phyloP scores from a whole-genome alignment of 2,888 invertebrate genomes.

The Cheilosia impressa region DNA sequence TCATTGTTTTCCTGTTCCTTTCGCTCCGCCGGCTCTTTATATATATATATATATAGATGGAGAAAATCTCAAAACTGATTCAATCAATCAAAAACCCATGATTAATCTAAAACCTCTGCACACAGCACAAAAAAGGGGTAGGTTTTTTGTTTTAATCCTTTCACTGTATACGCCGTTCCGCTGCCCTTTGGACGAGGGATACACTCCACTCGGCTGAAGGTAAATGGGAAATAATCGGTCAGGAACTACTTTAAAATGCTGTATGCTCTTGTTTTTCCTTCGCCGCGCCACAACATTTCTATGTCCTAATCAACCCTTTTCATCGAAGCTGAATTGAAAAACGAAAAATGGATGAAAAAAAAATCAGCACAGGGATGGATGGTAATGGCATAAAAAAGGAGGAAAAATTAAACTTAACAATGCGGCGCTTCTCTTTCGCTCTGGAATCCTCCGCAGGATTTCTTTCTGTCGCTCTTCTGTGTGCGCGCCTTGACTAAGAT shows the following conservation, averaged over 20 bases:
- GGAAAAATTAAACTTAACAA: constrained; percentile 63
- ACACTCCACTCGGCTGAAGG: constrained; percentile 27
- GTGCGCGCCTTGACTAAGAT: constrained; percentile 54
- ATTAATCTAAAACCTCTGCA: constrained; percentile 73
- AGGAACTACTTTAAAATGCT: constrained; percentile 70
- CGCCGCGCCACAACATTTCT: constrained; percentile 11
- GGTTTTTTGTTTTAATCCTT: constrained; percentile 61
- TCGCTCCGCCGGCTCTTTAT: constrained; percentile 16
- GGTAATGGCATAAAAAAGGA: constrained; percentile 42
- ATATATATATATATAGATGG: background rate
- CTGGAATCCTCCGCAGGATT: constrained; percentile 42
- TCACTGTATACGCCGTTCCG: constrained; percentile 16
- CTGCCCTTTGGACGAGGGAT: constrained; percentile 26
- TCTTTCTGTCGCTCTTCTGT: constrained; percentile 43
- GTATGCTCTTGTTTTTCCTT: constrained; percentile 46
- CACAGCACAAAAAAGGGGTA: constrained; percentile 57
- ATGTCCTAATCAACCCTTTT: constrained; percentile 73
- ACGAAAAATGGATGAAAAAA: background rate
- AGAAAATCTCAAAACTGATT: constrained; percentile 72
- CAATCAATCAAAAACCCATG: constrained; percentile 75
- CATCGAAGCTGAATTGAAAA: constrained; percentile 46
- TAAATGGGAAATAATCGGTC: constrained; percentile 73
- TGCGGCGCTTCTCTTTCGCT: constrained; percentile 61
- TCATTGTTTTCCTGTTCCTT: constrained; percentile 13
- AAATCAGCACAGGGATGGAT: constrained; percentile 38